Conservation (phyloP, 2,113 vertebrate genomes). For the Macrotus californicus region DNA sequence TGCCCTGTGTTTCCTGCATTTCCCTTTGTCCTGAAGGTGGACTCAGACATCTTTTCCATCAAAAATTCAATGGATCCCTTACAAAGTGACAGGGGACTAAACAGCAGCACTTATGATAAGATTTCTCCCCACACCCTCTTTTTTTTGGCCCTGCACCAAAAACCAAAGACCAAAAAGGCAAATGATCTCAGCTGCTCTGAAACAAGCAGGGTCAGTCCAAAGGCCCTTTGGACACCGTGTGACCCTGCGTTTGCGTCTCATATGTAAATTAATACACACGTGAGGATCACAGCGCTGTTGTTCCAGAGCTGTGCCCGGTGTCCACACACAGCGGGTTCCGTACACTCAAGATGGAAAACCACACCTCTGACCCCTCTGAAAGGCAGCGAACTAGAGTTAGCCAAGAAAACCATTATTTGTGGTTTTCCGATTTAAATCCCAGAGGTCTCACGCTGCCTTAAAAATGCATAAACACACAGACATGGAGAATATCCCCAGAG, state of each 20-base stretch:
- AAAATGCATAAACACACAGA: neutral
- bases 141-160: neutral
- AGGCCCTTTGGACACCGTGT: neutral
- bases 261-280: neutral
- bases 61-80: slow-evolving; percentile 76
- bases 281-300: neutral
- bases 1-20: slow-evolving; percentile 51
- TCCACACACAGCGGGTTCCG: neutral
- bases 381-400: neutral
- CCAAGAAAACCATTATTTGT: neutral
- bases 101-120: slow-evolving; percentile 76
- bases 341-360: neutral
- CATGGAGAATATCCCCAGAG: neutral
- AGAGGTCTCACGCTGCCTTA: neutral
- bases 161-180: slow-evolving; percentile 11
- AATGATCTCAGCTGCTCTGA: neutral
- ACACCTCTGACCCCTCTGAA: neutral
- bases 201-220: neutral
- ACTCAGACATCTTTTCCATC: slow-evolving; percentile 74
- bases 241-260: neutral
- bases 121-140: neutral
- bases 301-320: neutral
- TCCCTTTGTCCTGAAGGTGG: slow-evolving; percentile 68
- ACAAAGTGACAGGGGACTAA: slow-evolving; percentile 77
- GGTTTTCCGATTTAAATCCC: slow-evolving; percentile 8